Base-by-base conservation (phyloP, 2,113 vertebrate genomes). In the Phycodurus eques region DNA sequence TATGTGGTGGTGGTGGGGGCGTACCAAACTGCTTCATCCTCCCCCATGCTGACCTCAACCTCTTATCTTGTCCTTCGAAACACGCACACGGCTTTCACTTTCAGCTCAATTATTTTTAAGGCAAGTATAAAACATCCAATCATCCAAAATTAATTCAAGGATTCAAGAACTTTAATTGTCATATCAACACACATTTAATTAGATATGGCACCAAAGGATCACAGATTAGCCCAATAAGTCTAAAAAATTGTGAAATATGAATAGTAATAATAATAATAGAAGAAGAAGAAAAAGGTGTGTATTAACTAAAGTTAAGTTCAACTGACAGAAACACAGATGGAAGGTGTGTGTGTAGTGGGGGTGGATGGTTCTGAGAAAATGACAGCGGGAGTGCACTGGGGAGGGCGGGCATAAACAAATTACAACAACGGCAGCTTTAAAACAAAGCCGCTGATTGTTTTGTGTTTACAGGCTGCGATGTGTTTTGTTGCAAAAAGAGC, bases 371-470 rank as follows among this genome's bases (percentile, higher is more conserved):
- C 79, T 77, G 64, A 69, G 63, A 70, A 80, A 86, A 66, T 64
- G 76, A 79, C 66, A 80, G 75, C 57, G 75, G 77, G 79, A 57
- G 64, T 4, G 67, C 20, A 57, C 35, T 3, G 35, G 19, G 33
- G 59, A 6, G 8, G 59, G 0, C 17, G 61, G 64, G 64, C 43
- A 51, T 78, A 81, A 89, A 89, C 76, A 89, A 90, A 87, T 80
- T 77, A 90, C 92, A 92, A 91, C 78, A 88, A 93, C 90, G 93
- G 93, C 88, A 92, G 90, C 90, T 88, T 90, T 86, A 88, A 96
- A 95, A 98, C 96, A 97, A 98, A 95, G 96, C 92, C 93, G 89
- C 92, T 92, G 94, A 96, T 97, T 96, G 96, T 97, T 95, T 82
- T 54, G 92, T 96, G 96, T 97, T 98, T 97, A 97, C 95, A 93